A percentile compares a stretch with the other conserved stretches of the same genome.
Evolutionary conservation across 2,888 invertebrate genomes (phyloP).

Genomic region (Dermolepida albohirtum): DNA sequence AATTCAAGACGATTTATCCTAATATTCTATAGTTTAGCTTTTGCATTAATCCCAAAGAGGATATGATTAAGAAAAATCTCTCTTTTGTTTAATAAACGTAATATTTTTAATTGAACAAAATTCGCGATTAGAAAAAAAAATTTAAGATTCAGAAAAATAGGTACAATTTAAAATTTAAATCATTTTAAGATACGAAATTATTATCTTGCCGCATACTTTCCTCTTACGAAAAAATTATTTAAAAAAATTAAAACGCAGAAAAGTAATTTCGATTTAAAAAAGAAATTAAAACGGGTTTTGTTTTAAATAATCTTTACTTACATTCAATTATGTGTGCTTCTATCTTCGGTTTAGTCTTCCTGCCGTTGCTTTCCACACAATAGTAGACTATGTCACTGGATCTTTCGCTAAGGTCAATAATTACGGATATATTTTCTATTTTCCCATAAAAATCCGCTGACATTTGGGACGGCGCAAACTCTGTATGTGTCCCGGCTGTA

Average conservation of each 20-base stretch:
- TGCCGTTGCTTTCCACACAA: background rate
- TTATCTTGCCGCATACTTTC: too few species aligned
- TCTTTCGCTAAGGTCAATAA: slow-evolving; percentile 25
- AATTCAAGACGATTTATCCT: too few species aligned
- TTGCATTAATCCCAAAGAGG: too few species aligned
- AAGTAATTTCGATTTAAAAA: background rate
- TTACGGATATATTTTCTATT: slow-evolving; percentile 25
- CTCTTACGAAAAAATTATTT: background rate
- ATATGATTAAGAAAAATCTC: background rate
- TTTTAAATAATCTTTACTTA: background rate
- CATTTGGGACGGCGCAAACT: slow-evolving; percentile 15
- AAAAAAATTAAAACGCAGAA: background rate
- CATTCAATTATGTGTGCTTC: background rate
- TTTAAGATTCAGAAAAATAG: too few species aligned
- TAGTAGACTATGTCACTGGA: slow-evolving; percentile 24
- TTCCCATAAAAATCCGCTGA: slow-evolving; percentile 4
- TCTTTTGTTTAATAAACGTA: too few species aligned
- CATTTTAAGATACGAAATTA: too few species aligned
- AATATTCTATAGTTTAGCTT: too few species aligned
- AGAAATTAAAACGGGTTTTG: background rate
- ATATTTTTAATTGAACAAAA: too few species aligned
- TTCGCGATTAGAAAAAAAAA: too few species aligned
- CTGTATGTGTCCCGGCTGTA: slow-evolving; percentile 8
- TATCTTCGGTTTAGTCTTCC: background rate
- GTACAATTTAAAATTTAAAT: too few species aligned